Base-by-base conservation (phyloP, 2,888 invertebrate genomes). In the Cheiracanthium punctorium region DNA sequence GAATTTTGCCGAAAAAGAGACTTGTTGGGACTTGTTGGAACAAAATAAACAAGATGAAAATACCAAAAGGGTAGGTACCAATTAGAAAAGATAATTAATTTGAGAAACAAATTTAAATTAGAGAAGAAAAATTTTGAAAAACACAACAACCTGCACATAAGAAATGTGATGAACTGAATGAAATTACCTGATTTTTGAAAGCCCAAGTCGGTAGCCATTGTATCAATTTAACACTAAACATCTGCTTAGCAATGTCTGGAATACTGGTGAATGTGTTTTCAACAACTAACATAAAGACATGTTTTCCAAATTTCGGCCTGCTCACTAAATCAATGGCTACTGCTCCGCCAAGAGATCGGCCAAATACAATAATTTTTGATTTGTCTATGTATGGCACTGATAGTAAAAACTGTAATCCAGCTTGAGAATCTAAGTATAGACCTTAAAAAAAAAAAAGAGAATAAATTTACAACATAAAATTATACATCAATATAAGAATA, bases 181-280 rank as follows among this genome's bases (percentile, higher is more conserved):
- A 67, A 76, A 14, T 30, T 92, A 97, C 97, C 94, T 97, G 96
- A 93, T 97, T 98, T 93, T 98, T 98, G 92, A 96, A 97, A 91
- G 95, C 95, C 92, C 95, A 93, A 89, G 94, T 93, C 87, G 98
- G 98, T 89, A 98, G 93, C 93, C 95, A 95, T 88, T 94, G 93
- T 82, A 96, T 91, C 89, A 95, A 93, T 90, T 93, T 93, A 93
- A 95, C 94, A 91, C 95, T 95, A 89, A 98, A 94, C 89, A 98
- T 93, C 88, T 95, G 94, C 90, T 94, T 94, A 24, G 97, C 97
- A 95, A 98, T 97, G 89, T 96, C 96, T 41, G 97, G 97, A 92
- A 98, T 96, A 91, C 96, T 96, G 4, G 97, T 97, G 91, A 98
- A 98, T 1, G 98, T 98, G 92, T 98, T 98, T 92, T 98, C 98